phyloP scores from a whole-genome alignment of 2,113 vertebrate genomes.

The Cyprinodon variegatus region DNA sequence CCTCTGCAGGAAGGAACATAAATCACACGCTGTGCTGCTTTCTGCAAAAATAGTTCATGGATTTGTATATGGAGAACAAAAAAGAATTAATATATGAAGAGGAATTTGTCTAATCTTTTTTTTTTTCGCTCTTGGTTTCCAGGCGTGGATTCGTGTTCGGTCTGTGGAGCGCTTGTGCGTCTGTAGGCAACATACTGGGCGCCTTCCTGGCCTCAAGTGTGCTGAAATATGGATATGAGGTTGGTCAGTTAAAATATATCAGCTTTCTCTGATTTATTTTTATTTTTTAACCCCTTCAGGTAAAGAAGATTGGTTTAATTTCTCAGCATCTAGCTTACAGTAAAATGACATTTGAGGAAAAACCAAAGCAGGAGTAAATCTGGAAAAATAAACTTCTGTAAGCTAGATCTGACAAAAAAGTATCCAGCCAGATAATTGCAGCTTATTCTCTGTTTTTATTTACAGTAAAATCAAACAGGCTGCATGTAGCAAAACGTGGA shows the following conservation, averaged over 20 bases:
- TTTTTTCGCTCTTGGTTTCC: neutral
- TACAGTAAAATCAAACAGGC: too few relatives aligned
- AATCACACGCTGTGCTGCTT: neutral
- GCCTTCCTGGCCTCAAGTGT: constrained; percentile 94
- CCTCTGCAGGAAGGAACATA: neutral
- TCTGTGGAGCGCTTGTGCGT: constrained; percentile 96
- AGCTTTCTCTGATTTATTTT: too few relatives aligned
- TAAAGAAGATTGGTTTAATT: too few relatives aligned
- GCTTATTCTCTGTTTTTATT: too few relatives aligned
- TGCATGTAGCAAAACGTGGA: too few relatives aligned
- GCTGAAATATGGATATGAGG: constrained; percentile 95
- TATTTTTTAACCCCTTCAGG: too few relatives aligned
- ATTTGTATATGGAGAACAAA: neutral
- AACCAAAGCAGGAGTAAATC: too few relatives aligned
- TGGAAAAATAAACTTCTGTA: too few relatives aligned
- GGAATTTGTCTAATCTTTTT: neutral
- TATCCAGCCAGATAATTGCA: too few relatives aligned
- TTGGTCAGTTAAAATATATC: constrained; percentile 37
- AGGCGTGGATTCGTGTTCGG: constrained; percentile 96
- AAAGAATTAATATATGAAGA: neutral
- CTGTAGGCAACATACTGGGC: constrained; percentile 95
- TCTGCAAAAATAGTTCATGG: neutral
- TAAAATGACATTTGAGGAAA: too few relatives aligned
- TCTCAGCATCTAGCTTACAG: too few relatives aligned
- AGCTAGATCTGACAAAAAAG: too few relatives aligned